Conservation (phyloP, 92 coral and sea anemone species). For the Phenganax subtilis region DNA sequence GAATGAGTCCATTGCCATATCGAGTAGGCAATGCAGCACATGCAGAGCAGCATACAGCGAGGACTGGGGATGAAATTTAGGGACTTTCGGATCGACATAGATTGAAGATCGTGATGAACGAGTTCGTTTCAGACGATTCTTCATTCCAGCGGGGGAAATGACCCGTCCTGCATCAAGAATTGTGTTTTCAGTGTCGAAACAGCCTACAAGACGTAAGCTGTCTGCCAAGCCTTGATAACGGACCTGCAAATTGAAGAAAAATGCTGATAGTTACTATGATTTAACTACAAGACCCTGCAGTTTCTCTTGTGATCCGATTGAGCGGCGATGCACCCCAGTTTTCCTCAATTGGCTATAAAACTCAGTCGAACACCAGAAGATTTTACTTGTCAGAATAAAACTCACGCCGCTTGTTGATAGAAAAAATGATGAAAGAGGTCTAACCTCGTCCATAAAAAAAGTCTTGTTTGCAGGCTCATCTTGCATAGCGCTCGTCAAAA, state of each 20-base stretch:
- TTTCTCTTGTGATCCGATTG: no score
- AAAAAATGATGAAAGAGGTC: neutral
- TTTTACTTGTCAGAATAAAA: neutral
- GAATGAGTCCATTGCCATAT: conserved; percentile 94
- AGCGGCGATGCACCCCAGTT: no score
- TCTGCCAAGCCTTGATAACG: conserved; percentile 89
- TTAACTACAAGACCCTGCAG: no score
- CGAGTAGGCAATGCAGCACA: conserved; percentile 79
- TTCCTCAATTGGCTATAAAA: no score
- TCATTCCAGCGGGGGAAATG: conserved; percentile 38
- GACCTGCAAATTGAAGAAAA: conserved; percentile 49
- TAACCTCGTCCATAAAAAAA: conserved; percentile 94
- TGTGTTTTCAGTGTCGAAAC: conserved; percentile 60
- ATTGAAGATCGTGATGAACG: conserved; percentile 51
- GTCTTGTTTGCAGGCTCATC: conserved; percentile 97
- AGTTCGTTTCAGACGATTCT: conserved; percentile 48
- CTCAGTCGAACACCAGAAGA: neutral
- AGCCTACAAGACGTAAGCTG: conserved; percentile 83
- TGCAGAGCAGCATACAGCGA: conserved; percentile 76
- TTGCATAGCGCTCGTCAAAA: conserved; percentile 93
- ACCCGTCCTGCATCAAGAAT: conserved; percentile 52
- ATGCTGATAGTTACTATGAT: neutral
- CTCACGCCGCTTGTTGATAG: neutral
- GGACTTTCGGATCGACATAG: conserved; percentile 46
- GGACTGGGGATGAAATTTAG: conserved; percentile 52